Conservation (phyloP, 1,140 invertebrate genomes). For the Drosophila athabasca region DNA sequence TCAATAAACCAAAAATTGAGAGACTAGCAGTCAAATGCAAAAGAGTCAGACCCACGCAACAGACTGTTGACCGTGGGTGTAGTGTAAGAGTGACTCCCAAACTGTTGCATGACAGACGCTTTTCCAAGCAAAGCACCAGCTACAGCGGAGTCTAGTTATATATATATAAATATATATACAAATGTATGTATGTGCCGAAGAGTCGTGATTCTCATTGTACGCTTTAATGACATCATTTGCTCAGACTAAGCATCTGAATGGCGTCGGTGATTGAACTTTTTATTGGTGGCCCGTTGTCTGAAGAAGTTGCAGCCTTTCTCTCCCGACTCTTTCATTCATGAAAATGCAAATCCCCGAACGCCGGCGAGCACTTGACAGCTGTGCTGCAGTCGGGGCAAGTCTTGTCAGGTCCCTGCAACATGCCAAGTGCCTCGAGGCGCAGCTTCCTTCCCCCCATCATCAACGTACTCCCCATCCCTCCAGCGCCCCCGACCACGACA, state of each 20-base stretch:
- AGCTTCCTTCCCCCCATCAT: constrained; percentile 34
- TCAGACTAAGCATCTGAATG: constrained; percentile 40
- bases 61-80: constrained; percentile 55
- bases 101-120: constrained; percentile 71
- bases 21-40: constrained; percentile 47
- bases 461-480: background rate
- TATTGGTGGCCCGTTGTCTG: constrained; percentile 49
- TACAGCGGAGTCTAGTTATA: too few species aligned
- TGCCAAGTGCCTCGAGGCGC: constrained; percentile 71
- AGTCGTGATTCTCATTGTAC: constrained; percentile 63
- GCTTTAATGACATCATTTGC: constrained; percentile 72
- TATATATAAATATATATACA: too few species aligned
- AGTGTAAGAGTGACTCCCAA: constrained; percentile 57
- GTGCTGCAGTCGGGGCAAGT: constrained; percentile 37
- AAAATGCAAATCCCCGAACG: constrained; percentile 70
- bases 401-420: constrained; percentile 24
- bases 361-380: constrained; percentile 70
- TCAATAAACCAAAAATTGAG: constrained; percentile 60
- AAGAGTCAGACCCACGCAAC: constrained; percentile 57
- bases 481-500: constrained; percentile 10
- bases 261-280: constrained; percentile 69
- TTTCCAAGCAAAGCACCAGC: constrained; percentile 35
- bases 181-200: background rate
- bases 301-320: constrained; percentile 61
- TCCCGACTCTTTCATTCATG: constrained; percentile 62